Percentiles rank a stretch among this genome's conserved stretches.
Evolutionary conservation across 2,888 invertebrate genomes (phyloP).

Genomic region (Chaetogeoica ovagalla): DNA sequence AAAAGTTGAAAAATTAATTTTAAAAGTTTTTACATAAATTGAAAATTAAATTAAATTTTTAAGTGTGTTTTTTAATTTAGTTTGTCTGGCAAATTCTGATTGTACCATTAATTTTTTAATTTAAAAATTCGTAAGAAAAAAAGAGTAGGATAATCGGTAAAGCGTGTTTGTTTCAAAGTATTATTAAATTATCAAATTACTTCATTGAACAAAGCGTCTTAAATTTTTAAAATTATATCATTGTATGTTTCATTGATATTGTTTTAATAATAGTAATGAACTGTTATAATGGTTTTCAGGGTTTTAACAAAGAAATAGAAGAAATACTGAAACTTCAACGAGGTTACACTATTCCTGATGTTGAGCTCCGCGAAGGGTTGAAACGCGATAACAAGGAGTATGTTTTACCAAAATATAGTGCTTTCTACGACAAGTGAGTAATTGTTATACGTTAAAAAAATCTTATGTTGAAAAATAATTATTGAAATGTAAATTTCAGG

Average conservation of each 20-base stretch:
- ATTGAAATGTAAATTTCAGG: slow-evolving; percentile 60
- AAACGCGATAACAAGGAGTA: slow-evolving; percentile 88
- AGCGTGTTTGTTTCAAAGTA: no score
- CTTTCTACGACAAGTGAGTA: slow-evolving; percentile 72
- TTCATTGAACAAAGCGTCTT: no score
- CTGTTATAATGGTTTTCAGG: slow-evolving; percentile 63
- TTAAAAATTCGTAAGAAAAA: no score
- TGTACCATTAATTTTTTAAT: no score
- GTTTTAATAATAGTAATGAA: neutral
- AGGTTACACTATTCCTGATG: slow-evolving; percentile 90
- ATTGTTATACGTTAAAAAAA: neutral
- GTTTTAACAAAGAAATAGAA: slow-evolving; percentile 95
- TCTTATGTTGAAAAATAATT: neutral
- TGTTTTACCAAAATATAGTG: slow-evolving; percentile 81
- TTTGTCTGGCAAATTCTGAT: no score
- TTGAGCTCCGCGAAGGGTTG: slow-evolving; percentile 82
- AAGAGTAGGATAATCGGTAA: no score
- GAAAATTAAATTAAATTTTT: no score
- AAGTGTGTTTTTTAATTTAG: no score
- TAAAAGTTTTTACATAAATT: no score
- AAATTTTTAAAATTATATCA: no score
- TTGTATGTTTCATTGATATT: neutral
- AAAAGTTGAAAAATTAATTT: no score
- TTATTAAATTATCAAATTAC: no score
- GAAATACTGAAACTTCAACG: slow-evolving; percentile 83